Percentiles rank a stretch among this genome's conserved stretches.
These are phyloP conservation scores for Pampus argenteus DNA, from an alignment of 2,797 vertebrate species.

Conservation along the genomic window DNA sequence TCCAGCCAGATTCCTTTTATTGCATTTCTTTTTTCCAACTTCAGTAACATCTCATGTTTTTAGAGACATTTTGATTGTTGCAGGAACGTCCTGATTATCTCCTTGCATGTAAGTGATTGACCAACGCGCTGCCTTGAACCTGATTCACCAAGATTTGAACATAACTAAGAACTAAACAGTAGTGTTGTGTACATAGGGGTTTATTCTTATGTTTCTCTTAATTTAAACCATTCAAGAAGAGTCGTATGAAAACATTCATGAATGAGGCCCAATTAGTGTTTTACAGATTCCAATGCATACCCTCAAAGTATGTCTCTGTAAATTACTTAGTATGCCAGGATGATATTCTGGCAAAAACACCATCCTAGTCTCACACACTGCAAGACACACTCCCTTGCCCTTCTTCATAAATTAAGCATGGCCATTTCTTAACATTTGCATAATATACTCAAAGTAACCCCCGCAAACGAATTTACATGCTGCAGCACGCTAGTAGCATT, in stretches of 20 bases:
- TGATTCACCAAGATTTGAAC: too few relatives aligned
- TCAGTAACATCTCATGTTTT: too few relatives aligned
- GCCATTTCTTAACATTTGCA: constrained; percentile 76
- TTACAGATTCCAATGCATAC: constrained; percentile 5
- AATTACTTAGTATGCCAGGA: constrained; percentile 13
- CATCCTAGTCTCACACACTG: constrained; percentile 56
- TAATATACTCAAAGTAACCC: constrained; percentile 78
- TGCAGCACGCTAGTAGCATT: constrained; percentile 19
- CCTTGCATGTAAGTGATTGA: too few relatives aligned
- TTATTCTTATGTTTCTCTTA: not conserved
- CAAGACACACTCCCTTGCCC: constrained; percentile 41
- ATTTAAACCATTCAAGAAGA: not conserved
- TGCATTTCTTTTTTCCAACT: too few relatives aligned
- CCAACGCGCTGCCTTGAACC: too few relatives aligned
- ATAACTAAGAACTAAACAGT: not conserved
- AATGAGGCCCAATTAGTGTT: constrained; percentile 27
- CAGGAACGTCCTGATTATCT: too few relatives aligned
- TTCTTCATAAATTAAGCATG: constrained; percentile 79
- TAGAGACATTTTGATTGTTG: too few relatives aligned
- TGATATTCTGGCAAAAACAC: constrained; percentile 39
- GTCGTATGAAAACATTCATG: not conserved
- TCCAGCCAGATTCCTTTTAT: too few relatives aligned
- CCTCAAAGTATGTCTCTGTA: constrained; percentile 5
- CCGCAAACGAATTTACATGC: constrained; percentile 39
- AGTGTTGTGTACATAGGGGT: not conserved